Evolutionary conservation across 1,140 invertebrate species (phyloP).

Genomic region (Papilio xuthus): DNA sequence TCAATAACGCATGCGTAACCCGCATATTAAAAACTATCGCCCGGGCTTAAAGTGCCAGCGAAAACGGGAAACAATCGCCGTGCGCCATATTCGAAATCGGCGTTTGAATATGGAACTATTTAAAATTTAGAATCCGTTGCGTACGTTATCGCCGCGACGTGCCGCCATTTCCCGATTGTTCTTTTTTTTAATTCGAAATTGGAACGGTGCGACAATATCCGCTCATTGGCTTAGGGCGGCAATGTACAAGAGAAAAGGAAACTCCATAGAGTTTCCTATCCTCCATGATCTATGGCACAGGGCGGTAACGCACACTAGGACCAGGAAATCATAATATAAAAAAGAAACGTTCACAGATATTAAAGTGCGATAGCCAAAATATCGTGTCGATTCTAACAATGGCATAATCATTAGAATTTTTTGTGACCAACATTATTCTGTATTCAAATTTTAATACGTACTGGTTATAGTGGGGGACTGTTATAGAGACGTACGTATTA

Average conservation of each 20-base stretch:
- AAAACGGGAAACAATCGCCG: conserved; percentile 78
- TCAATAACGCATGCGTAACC: conserved; percentile 74
- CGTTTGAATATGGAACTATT: conserved; percentile 80
- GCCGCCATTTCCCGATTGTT: conserved; percentile 78
- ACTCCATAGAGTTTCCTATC: conserved; percentile 18
- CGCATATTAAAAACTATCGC: conserved; percentile 77
- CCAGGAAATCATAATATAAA: conserved; percentile 14
- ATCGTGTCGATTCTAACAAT: conserved; percentile 26
- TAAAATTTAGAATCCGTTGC: conserved; percentile 81
- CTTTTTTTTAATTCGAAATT: conserved; percentile 66
- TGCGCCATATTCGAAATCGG: conserved; percentile 75
- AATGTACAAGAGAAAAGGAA: conserved; percentile 3
- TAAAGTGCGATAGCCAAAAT: conserved; percentile 31
- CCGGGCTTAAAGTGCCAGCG: conserved; percentile 65
- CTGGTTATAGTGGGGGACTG: not conserved
- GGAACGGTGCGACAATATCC: conserved; percentile 58
- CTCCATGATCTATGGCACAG: not conserved
- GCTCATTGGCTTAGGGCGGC: conserved; percentile 47
- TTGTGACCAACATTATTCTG: conserved; percentile 20
- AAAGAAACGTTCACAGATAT: conserved; percentile 24
- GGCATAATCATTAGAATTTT: conserved; percentile 20
- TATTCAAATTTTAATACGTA: conserved; percentile 29
- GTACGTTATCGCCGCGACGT: conserved; percentile 78
- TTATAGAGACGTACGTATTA: not conserved
- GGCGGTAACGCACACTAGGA: conserved; percentile 10